phyloP scores from a whole-genome alignment of 2,888 invertebrate species.

The Drosophila demipolita region DNA sequence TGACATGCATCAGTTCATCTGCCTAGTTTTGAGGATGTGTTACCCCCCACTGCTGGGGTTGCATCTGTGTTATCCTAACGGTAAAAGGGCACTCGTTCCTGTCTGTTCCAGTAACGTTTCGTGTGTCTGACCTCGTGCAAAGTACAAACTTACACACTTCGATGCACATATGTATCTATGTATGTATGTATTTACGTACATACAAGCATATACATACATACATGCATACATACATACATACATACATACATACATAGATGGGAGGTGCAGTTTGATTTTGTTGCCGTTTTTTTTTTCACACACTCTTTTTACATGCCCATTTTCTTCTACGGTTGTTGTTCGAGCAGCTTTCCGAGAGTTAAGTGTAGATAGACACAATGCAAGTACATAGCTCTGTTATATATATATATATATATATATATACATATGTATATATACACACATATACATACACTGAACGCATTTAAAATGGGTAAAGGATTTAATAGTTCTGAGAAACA shows the following conservation, averaged over 20 bases:
- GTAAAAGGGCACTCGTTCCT: constrained; percentile 7
- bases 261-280: neutral
- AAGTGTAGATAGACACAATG: constrained; percentile 23
- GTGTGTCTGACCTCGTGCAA: constrained; percentile 46
- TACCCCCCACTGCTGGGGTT: neutral
- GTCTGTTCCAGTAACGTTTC: constrained; percentile 30
- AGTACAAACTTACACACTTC: constrained; percentile 19
- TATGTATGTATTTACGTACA: constrained; percentile 1
- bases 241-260: neutral
- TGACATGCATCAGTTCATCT: neutral
- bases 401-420: constrained; percentile 4
- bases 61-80: neutral
- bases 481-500: neutral
- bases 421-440: neutral
- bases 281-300: constrained; percentile 14
- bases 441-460: neutral
- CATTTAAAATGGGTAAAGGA: neutral
- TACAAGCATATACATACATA: neutral
- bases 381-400: constrained; percentile 26
- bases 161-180: constrained; percentile 11
- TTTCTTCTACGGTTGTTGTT: constrained; percentile 2
- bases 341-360: constrained; percentile 23
- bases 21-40: neutral
- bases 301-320: constrained; percentile 16
- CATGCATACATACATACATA: neutral